Conservation (phyloP, 2,113 vertebrate species). For the Aramus guarauna region DNA sequence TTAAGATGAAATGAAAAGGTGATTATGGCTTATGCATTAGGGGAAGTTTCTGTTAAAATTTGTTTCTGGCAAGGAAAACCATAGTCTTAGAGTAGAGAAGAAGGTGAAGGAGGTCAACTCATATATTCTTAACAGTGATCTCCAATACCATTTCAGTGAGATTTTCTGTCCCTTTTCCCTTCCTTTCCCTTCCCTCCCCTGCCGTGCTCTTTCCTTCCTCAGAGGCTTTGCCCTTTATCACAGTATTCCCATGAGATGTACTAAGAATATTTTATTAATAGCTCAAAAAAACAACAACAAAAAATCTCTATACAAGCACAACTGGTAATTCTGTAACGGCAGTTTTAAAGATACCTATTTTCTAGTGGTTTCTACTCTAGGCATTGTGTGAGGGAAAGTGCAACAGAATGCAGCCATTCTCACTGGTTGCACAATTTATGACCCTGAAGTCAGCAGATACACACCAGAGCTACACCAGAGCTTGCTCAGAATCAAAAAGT, state of each 20-base stretch:
- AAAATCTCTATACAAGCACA: not conserved
- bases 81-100: not conserved
- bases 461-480: not conserved
- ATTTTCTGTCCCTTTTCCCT: constrained; percentile 1
- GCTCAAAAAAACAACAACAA: not conserved
- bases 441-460: not conserved
- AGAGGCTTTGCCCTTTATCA: not conserved
- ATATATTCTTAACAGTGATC: not conserved
- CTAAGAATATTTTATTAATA: not conserved
- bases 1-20: not conserved
- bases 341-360: not conserved
- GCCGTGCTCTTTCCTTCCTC: constrained; percentile 16
- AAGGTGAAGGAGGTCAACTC: not conserved
- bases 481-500: not conserved
- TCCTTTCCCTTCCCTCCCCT: not conserved
- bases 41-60: constrained; percentile 3
- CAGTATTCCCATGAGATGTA: not conserved
- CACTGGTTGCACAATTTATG: not conserved
- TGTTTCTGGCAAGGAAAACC: not conserved
- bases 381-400: not conserved
- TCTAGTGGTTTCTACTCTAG: not conserved
- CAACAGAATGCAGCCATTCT: not conserved
- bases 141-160: not conserved
- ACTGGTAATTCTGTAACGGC: not conserved
- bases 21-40: not conserved